Conservation (phyloP, 2,888 invertebrate species). For the Protula sp. region DNA sequence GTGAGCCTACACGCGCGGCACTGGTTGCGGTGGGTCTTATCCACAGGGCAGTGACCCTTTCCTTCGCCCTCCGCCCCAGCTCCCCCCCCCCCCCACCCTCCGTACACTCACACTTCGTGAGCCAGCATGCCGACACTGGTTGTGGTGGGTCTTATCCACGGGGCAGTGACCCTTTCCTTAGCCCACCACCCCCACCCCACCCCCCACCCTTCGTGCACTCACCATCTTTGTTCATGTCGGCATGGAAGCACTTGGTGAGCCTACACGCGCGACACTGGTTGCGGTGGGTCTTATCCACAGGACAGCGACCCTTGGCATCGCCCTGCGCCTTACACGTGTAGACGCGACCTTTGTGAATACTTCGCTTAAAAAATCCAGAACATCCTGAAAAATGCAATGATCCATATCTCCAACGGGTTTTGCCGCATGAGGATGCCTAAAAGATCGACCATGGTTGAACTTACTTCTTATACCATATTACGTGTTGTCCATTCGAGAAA, state of each 20-base stretch:
- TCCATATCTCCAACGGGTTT: no score
- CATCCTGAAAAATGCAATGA: no score
- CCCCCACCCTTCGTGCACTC: no score
- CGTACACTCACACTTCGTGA: constrained; percentile 86
- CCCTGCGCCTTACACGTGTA: constrained; percentile 90
- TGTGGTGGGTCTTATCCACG: constrained; percentile 92
- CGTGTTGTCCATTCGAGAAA: no score
- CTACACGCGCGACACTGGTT: constrained; percentile 95
- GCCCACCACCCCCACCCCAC: no score
- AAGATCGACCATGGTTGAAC: no score
- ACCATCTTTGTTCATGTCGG: constrained; percentile 96
- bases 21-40: constrained; percentile 94
- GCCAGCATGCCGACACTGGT: constrained; percentile 93
- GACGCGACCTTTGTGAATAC: constrained; percentile 83
- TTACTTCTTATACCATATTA: no score
- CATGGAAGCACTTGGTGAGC: constrained; percentile 80
- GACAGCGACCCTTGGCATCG: constrained; percentile 76
- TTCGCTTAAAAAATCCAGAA: constrained; percentile 63
- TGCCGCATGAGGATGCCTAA: no score
- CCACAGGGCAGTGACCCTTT: no score
- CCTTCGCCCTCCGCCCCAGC: no score
- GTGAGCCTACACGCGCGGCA: constrained; percentile 87
- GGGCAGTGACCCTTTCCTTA: constrained; percentile 79
- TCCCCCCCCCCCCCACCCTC: no score
- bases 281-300: constrained; percentile 90